Evolutionary conservation across 1,140 invertebrate genomes (phyloP), one percentile per base, ranked within the genome.

Genomic region (Andricus grossulariae): DNA sequence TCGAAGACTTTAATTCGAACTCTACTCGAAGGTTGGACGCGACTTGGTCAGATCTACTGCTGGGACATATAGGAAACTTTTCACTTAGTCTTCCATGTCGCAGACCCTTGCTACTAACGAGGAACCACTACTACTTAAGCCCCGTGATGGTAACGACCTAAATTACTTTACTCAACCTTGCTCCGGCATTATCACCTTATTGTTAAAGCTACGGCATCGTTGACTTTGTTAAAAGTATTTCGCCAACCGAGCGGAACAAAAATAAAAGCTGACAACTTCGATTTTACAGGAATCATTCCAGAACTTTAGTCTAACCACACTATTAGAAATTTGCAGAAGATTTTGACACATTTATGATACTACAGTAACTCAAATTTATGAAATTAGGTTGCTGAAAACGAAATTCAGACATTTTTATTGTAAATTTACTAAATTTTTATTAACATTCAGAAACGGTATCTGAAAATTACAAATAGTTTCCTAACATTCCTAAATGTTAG

Each of bases 1-100:
- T 39, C 25, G 25, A 39, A 66, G 25, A 45, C 12, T 1, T 45
- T 39, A 66, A 39, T 66, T 66, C 15, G 32, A 66, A 66, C 45
- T 16, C 12, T 16, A 39, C 6, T 1, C 10, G 15, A 66, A 39
- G 39, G 25, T 32, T 45, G 60, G 25, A 66, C n/a, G 60, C 32
- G 60, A 66, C 25, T 6, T 15, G 60, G 25, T n/a, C 13, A 66
- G 60, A 21, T 66, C 60, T 71, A 55, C 74, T 73, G 72, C 18
- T 70, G 73, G 57, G 73, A 19, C 55, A 71, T 73, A 72, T 49
- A 74, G 52, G 71, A 80, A 80, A 77, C 79, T 80, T 80, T 80
- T 80, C 79, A 80, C 79, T 80, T 77, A 80, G 75, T 72, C 76
- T 45, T 50, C 51, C 19, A 52, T 55, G 51, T 51, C 54, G 72